Evolutionary conservation across 2,888 invertebrate genomes (phyloP), one percentile per base, ranked within the genome.

Genomic region (Pristionchus maxplancki): DNA sequence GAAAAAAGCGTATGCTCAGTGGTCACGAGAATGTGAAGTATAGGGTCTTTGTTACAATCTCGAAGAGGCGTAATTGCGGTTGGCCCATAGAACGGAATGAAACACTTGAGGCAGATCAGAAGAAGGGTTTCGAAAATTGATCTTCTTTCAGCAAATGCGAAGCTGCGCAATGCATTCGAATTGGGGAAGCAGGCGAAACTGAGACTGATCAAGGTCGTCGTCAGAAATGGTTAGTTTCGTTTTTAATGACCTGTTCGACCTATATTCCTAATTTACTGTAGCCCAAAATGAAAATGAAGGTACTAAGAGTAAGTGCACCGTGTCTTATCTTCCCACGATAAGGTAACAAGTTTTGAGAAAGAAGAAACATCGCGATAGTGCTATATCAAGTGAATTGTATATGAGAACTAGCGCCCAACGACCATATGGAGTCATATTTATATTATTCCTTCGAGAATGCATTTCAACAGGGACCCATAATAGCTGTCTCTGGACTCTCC

Each of bases 201-300:
- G 78, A 92, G 94, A 24, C 90, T 94, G 88, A 93, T 93, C 90
- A 94, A 95, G 90, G 92, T 94, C 89, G 93, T 94, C 87, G 93
- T 94, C 88, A 92, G 92, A 84, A 93, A 94, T 90, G 94, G 93
- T 92, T 58, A 20, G 86, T 74, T 83, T 88, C 53, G 20, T 53
- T 24, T 53, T 58, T 64, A 31, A 31, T 64, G 28, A 31, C 64
- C 31, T 17, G 17, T 53, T 53, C 24, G 20, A 53, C 53, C 53
- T 53, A 53, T 53, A 24, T 53, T 53, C 17, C 3, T 53, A 20
- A 20, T 44, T 44, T 44, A 6, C 11, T 44, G 44, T 44, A 11
- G 11, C 44, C n/a, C n/a, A n/a, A 44, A 44, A 9, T 44, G 6
- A 11, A 44, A 44, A 44, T 44, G 44, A 44, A 44, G 11, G 44